Evolutionary conservation across 2,113 vertebrate species (phyloP).

Genomic region (Felis catus): DNA sequence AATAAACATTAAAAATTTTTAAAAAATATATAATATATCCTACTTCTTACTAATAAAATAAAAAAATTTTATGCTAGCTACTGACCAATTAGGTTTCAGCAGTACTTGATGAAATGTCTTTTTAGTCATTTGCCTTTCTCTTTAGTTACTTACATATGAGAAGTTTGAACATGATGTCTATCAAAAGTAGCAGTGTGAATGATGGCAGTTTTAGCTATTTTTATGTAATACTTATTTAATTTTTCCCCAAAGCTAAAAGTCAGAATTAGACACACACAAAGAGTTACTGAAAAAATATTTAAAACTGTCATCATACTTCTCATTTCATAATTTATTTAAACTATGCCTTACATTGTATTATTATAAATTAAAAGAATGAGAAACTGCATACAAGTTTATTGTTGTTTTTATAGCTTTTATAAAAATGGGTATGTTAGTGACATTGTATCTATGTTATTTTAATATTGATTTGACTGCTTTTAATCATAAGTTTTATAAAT

Average conservation of each 20-base stretch:
- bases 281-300: background rate
- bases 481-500: background rate
- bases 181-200: background rate
- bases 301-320: background rate
- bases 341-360: background rate
- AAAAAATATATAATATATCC: background rate
- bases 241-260: background rate
- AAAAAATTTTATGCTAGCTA: background rate
- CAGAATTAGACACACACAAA: background rate
- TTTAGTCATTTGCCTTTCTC: background rate
- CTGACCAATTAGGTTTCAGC: background rate
- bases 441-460: background rate
- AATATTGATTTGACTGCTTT: background rate
- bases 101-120: background rate
- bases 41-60: background rate
- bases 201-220: background rate
- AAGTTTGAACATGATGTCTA: background rate
- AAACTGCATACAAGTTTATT: background rate
- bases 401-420: background rate
- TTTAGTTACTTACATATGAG: background rate
- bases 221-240: background rate
- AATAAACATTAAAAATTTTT: no score
- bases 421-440: background rate
- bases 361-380: background rate
- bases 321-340: background rate